phyloP scores from a whole-genome alignment of 1,140 invertebrate genomes.

The Zophobas atratus region DNA sequence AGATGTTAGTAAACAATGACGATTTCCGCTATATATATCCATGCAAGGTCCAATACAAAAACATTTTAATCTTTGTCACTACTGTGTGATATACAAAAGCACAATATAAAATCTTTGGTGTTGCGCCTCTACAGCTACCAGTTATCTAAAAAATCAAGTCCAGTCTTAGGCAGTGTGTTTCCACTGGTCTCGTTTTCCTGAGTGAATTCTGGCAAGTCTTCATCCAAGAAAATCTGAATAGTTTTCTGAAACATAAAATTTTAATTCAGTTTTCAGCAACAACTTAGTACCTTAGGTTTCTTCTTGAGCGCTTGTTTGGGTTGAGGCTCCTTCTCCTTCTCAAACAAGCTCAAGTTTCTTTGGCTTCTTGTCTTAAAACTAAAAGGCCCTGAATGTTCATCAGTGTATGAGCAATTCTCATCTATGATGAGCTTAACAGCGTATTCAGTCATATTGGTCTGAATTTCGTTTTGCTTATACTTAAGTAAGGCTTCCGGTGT shows the following conservation, averaged over 20 bases:
- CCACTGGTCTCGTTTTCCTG: constrained; percentile 64
- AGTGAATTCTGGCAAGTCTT: constrained; percentile 59
- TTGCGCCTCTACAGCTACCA: constrained; percentile 69
- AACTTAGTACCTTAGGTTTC: constrained; percentile 52
- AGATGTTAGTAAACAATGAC: too few relatives aligned
- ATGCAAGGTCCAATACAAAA: not conserved
- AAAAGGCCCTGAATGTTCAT: constrained; percentile 86
- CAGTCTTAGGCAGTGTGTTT: constrained; percentile 75
- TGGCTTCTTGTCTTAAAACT: constrained; percentile 85
- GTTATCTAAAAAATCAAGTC: constrained; percentile 83
- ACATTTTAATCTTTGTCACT: not conserved
- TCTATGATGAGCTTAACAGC: constrained; percentile 70
- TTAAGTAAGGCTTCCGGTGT: constrained; percentile 80
- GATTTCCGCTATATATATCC: not conserved
- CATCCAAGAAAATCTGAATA: constrained; percentile 9
- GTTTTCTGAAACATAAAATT: constrained; percentile 20
- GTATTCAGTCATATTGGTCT: constrained; percentile 69
- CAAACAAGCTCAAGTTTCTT: constrained; percentile 76
- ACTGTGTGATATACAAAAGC: not conserved
- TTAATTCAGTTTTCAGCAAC: constrained; percentile 1
- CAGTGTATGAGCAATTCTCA: constrained; percentile 74
- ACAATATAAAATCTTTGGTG: constrained; percentile 14
- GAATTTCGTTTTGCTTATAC: constrained; percentile 72
- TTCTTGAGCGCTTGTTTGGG: constrained; percentile 28
- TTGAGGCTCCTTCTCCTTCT: constrained; percentile 57